These are phyloP conservation scores for Serinus canaria DNA, from an alignment of 2,113 vertebrate species.

Conservation along the genomic window DNA sequence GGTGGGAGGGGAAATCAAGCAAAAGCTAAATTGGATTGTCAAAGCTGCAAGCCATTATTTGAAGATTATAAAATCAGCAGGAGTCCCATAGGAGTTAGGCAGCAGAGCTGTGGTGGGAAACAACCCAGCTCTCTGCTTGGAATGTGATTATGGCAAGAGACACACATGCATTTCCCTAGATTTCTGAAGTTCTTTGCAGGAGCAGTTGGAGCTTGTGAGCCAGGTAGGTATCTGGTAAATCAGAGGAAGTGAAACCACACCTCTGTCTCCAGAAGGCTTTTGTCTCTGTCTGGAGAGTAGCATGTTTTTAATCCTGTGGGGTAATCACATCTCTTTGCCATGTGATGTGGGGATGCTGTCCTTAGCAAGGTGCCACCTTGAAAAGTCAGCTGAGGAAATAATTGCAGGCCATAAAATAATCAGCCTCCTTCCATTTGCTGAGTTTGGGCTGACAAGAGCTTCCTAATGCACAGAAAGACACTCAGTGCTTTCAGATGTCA, in stretches of 20 bases:
- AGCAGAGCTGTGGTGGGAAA: not conserved
- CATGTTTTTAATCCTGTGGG: not conserved
- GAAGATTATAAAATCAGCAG: constrained; percentile 14
- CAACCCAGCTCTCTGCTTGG: not conserved
- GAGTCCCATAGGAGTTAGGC: not conserved
- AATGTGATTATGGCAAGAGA: not conserved
- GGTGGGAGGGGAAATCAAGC: not conserved
- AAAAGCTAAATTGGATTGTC: not conserved
- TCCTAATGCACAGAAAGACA: constrained; percentile 5
- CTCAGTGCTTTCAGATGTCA: constrained; percentile 19
- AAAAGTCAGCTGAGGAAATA: constrained; percentile 3
- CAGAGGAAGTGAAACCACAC: not conserved
- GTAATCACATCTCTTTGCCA: not conserved
- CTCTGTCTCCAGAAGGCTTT: not conserved
- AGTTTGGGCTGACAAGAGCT: not conserved
- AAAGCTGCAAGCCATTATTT: not conserved
- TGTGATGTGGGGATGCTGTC: not conserved
- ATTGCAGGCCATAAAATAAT: not conserved
- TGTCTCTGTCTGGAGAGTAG: not conserved
- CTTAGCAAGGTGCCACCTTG: not conserved
- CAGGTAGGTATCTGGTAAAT: not conserved
- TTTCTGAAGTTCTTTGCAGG: not conserved
- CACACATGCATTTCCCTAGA: not conserved
- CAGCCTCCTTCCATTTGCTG: constrained; percentile 9
- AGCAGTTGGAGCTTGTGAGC: not conserved